A percentile compares a stretch with the other conserved stretches of the same genome.
These are phyloP conservation scores for Cecropterus lyciades DNA, from an alignment of 1,140 invertebrate genomes.

Conservation along the genomic window DNA sequence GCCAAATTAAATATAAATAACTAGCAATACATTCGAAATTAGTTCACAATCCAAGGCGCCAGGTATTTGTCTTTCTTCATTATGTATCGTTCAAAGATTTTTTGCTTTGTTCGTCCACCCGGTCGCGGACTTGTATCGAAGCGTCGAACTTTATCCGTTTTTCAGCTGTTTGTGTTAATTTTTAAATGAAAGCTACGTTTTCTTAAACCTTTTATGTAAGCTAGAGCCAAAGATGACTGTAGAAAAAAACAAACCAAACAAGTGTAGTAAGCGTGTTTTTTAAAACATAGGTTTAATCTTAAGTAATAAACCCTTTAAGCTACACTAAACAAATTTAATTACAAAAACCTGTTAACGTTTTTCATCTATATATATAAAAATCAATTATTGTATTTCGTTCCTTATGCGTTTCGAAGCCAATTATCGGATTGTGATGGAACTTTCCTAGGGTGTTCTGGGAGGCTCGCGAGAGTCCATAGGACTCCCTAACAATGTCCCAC, in stretches of 20 bases:
- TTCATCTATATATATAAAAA: too few species aligned
- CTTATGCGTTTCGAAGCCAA: too few species aligned
- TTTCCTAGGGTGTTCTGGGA: too few species aligned
- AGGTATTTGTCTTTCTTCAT: constrained; percentile 2
- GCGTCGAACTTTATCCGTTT: constrained; percentile 22
- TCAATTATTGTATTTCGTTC: too few species aligned
- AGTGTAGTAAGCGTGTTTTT: too few species aligned
- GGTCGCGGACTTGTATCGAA: neutral
- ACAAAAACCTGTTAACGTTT: neutral
- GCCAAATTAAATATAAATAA: too few species aligned
- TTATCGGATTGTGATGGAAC: too few species aligned
- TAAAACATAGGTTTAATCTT: neutral
- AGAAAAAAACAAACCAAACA: too few species aligned
- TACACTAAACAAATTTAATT: neutral
- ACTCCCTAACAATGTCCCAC: too few species aligned
- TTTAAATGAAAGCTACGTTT: constrained; percentile 10
- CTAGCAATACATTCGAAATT: neutral
- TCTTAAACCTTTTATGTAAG: constrained; percentile 17
- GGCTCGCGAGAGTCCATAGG: too few species aligned
- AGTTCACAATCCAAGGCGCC: neutral
- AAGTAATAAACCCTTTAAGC: constrained; percentile 3
- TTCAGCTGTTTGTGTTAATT: constrained; percentile 10
- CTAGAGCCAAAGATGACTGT: too few species aligned
- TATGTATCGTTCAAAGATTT: neutral
- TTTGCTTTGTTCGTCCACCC: neutral